These are phyloP conservation scores for Stigmatopora argus DNA, from an alignment of 2,113 vertebrate genomes.

Conservation along the genomic window DNA sequence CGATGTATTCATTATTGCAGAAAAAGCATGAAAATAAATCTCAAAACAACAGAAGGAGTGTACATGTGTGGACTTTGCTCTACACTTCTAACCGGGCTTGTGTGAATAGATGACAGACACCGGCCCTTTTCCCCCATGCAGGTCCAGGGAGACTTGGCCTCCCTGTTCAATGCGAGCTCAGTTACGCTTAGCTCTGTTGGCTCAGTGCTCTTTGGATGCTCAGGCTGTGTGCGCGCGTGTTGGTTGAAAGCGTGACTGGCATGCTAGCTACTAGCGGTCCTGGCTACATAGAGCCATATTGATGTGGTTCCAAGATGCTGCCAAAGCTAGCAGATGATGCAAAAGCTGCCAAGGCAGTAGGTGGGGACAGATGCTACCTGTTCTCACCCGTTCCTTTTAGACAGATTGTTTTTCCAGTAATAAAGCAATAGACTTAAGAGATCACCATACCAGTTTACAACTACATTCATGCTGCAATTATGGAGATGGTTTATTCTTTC, in stretches of 20 bases:
- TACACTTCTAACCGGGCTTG: slow-evolving; percentile 44
- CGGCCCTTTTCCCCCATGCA: slow-evolving; percentile 39
- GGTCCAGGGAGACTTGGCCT: slow-evolving; percentile 58
- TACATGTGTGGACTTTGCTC: slow-evolving; percentile 45
- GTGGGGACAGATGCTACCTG: slow-evolving; percentile 79
- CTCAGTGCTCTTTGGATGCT: slow-evolving; percentile 59
- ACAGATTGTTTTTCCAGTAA: slow-evolving; percentile 71
- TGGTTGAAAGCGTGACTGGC: slow-evolving; percentile 71
- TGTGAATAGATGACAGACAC: slow-evolving; percentile 61
- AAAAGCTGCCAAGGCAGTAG: slow-evolving; percentile 74
- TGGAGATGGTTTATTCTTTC: slow-evolving; percentile 44
- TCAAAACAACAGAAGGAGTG: slow-evolving; percentile 32
- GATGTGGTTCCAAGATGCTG: slow-evolving; percentile 73
- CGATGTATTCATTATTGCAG: neutral
- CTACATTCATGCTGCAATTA: slow-evolving; percentile 61
- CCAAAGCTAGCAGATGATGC: slow-evolving; percentile 75
- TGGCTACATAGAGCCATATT: slow-evolving; percentile 75
- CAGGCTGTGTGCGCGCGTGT: slow-evolving; percentile 51
- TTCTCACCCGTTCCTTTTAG: slow-evolving; percentile 63
- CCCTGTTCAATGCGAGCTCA: slow-evolving; percentile 55
- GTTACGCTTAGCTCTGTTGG: slow-evolving; percentile 63
- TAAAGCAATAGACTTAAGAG: slow-evolving; percentile 72
- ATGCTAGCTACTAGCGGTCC: slow-evolving; percentile 66
- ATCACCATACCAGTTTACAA: slow-evolving; percentile 61
- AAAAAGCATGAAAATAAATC: slow-evolving; percentile 31